A percentile compares a stretch with the other conserved stretches of the same genome.
Conservation (phyloP, 2,888 invertebrate species). For the Horisme vitalbata region DNA sequence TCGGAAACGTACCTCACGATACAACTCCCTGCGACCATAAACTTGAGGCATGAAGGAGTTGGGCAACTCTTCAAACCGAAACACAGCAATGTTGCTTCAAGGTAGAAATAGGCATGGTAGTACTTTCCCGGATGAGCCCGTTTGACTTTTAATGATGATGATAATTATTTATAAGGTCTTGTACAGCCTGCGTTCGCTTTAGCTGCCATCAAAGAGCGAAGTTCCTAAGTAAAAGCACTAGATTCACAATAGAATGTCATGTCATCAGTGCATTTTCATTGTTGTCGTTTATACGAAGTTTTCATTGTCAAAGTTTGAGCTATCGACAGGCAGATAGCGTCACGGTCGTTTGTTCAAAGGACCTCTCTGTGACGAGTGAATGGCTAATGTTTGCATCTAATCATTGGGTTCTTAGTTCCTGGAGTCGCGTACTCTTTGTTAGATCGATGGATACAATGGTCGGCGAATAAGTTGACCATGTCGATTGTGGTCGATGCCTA, state of each 20-base stretch:
- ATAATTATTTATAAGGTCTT: too few relatives aligned
- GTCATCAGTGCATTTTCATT: slow-evolving; percentile 65
- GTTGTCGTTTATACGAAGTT: slow-evolving; percentile 68
- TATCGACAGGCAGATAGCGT: slow-evolving; percentile 70
- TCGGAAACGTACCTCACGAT: too few relatives aligned
- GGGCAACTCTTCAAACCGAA: too few relatives aligned
- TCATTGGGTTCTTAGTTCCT: slow-evolving; percentile 30
- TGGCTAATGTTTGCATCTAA: slow-evolving; percentile 42
- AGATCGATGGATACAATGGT: not conserved
- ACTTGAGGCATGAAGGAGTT: too few relatives aligned
- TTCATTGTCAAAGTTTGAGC: slow-evolving; percentile 76
- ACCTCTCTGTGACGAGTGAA: slow-evolving; percentile 48
- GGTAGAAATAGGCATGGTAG: too few relatives aligned
- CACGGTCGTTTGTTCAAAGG: slow-evolving; percentile 62
- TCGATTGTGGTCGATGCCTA: too few relatives aligned
- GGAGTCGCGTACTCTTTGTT: slow-evolving; percentile 7
- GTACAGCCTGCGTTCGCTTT: slow-evolving; percentile 4
- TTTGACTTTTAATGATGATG: too few relatives aligned
- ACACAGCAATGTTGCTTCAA: too few relatives aligned
- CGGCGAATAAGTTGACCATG: not conserved
- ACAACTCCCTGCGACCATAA: too few relatives aligned
- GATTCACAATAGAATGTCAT: slow-evolving; percentile 52
- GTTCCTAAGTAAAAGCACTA: slow-evolving; percentile 27
- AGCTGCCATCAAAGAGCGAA: slow-evolving; percentile 3
- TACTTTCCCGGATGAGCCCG: too few relatives aligned